These are phyloP conservation scores for Volucella inflata DNA, from an alignment of 2,888 invertebrate species.

Conservation along the genomic window DNA sequence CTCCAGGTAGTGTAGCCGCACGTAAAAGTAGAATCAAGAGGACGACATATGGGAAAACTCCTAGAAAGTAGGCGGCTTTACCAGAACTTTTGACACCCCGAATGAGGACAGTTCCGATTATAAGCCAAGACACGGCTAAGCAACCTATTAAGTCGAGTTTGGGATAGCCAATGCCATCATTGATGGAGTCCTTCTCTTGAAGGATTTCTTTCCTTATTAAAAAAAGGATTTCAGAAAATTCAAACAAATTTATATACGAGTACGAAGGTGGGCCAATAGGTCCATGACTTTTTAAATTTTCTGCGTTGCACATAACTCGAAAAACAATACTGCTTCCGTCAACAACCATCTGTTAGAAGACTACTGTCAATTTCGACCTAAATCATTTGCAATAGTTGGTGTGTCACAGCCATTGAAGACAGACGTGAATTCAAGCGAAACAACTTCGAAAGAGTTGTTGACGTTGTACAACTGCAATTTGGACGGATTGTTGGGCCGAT, in stretches of 20 bases:
- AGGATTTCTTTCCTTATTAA: slow-evolving; percentile 84
- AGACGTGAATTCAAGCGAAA: no score
- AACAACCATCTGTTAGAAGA: no score
- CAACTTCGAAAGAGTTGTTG: no score
- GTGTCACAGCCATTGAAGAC: no score
- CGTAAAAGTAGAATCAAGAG: slow-evolving; percentile 86
- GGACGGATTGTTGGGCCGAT: no score
- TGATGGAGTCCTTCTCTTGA: slow-evolving; percentile 84
- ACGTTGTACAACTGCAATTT: no score
- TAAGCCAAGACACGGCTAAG: slow-evolving; percentile 85
- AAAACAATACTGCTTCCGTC: no score
- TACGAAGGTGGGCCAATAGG: not conserved
- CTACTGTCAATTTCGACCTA: not conserved
- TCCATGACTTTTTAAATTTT: no score
- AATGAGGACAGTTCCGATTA: slow-evolving; percentile 85
- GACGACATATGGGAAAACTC: slow-evolving; percentile 88
- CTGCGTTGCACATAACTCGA: no score
- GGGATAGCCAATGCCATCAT: slow-evolving; percentile 85
- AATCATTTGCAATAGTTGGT: no score
- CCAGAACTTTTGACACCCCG: slow-evolving; percentile 86
- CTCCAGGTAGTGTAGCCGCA: slow-evolving; percentile 86
- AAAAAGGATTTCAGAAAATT: slow-evolving; percentile 26
- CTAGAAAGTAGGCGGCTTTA: slow-evolving; percentile 89
- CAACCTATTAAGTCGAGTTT: slow-evolving; percentile 85
- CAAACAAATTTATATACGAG: not conserved